phyloP scores from a whole-genome alignment of 2,797 vertebrate species.

The Propithecus perrieri region DNA sequence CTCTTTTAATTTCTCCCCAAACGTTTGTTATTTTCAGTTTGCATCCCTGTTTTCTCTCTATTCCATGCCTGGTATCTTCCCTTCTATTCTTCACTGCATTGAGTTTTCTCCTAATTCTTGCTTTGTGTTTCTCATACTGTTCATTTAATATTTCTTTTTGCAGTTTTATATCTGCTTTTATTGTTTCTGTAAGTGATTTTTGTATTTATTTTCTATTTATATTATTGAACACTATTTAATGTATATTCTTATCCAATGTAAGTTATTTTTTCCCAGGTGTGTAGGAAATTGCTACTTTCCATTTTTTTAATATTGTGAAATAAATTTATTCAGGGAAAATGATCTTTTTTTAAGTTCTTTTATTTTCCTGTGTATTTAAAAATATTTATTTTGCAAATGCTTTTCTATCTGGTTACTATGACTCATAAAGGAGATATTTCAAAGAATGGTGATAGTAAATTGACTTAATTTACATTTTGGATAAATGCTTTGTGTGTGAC shows the following conservation, averaged over 20 bases:
- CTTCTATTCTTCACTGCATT: neutral
- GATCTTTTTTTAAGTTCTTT: constrained; percentile 12
- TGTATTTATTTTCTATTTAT: constrained; percentile 9
- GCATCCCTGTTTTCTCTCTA: neutral
- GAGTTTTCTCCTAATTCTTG: neutral
- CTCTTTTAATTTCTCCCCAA: neutral
- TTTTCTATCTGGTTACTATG: constrained; percentile 13
- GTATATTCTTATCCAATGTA: neutral
- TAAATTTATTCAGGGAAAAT: neutral
- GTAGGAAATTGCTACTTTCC: neutral
- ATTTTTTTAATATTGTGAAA: constrained; percentile 14
- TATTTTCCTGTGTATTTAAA: neutral
- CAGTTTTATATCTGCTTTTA: neutral
- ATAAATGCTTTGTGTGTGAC: neutral
- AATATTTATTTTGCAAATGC: neutral
- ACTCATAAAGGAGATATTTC: constrained; percentile 7
- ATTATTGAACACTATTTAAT: neutral
- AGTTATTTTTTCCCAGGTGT: neutral
- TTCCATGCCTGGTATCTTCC: neutral
- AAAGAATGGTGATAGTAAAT: constrained; percentile 22
- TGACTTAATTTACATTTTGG: constrained; percentile 45
- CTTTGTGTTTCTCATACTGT: neutral
- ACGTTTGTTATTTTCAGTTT: neutral
- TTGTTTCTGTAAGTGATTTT: neutral
- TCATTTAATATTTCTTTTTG: neutral